Evolutionary conservation across 2,113 vertebrate genomes (phyloP).

Genomic region (Psittacula cyanocephala): DNA sequence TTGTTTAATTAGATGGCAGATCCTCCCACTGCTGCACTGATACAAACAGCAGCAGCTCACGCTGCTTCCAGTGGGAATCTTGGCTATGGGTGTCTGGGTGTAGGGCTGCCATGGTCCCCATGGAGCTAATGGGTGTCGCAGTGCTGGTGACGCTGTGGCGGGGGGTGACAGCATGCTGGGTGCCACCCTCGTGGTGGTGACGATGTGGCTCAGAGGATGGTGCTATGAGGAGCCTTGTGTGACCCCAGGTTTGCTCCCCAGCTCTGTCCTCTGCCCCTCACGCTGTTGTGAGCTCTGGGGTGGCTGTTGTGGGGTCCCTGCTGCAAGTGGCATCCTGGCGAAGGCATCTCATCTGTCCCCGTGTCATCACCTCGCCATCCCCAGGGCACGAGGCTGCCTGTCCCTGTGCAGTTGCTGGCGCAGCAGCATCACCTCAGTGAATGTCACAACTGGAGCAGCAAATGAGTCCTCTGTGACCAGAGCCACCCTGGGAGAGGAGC

Average conservation of each 20-base stretch:
- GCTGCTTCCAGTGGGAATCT: neutral
- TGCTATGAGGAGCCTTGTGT: neutral
- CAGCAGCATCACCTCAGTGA: neutral
- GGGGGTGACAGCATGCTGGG: neutral
- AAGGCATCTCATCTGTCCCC: neutral
- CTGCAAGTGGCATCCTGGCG: neutral
- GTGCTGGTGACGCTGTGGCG: neutral
- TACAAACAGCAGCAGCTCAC: neutral
- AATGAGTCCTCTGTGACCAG: neutral
- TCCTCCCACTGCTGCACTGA: neutral
- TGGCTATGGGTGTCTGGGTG: accelerated
- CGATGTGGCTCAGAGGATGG: neutral
- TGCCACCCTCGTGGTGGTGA: accelerated
- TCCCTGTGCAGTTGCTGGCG: neutral
- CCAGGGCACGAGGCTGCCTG: accelerated
- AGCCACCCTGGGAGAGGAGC: neutral
- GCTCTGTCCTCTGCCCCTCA: neutral
- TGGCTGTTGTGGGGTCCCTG: neutral
- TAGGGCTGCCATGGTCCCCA: accelerated
- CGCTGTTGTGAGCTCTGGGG: neutral
- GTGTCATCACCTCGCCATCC: accelerated
- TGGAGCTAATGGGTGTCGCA: accelerated
- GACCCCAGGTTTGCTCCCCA: accelerated
- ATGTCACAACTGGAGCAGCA: neutral
- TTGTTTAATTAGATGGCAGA: neutral